phyloP scores from a whole-genome alignment of 2,888 invertebrate genomes.

The Netelia virgata region DNA sequence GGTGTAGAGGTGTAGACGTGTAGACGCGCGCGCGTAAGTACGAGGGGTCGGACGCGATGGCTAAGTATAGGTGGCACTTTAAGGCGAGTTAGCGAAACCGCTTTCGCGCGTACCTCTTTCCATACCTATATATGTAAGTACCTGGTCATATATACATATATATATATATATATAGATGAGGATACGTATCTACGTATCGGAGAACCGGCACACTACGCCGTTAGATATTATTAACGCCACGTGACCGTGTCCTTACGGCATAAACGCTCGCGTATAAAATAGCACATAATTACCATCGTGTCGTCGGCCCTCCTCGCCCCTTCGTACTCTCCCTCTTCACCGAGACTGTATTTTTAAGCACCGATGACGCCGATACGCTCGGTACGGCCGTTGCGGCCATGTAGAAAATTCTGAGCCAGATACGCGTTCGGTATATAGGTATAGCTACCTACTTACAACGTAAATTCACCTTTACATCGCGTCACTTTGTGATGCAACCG shows the following conservation, averaged over 20 bases:
- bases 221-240: conserved; percentile 68
- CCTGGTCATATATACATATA: not conserved
- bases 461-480: not conserved
- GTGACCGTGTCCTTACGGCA: conserved; percentile 49
- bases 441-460: no score
- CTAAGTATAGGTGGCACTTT: conserved; percentile 61
- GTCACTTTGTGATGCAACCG: conserved; percentile 39
- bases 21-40: not conserved
- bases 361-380: no score
- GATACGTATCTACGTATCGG: conserved; percentile 1
- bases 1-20: not conserved
- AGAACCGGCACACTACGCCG: conserved; percentile 49
- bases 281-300: conserved; percentile 63
- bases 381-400: not conserved
- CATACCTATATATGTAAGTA: no score
- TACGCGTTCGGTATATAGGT: not conserved
- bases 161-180: not conserved
- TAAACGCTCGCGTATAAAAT: conserved; percentile 65
- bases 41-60: conserved; percentile 3
- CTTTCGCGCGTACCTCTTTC: conserved; percentile 25
- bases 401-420: not conserved
- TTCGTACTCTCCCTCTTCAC: no score
- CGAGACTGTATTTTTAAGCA: no score
- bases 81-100: conserved; percentile 68
- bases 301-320: not conserved